These are phyloP conservation scores for Drosophila melanosoma DNA, from an alignment of 2,888 invertebrate genomes.

Conservation along the genomic window DNA sequence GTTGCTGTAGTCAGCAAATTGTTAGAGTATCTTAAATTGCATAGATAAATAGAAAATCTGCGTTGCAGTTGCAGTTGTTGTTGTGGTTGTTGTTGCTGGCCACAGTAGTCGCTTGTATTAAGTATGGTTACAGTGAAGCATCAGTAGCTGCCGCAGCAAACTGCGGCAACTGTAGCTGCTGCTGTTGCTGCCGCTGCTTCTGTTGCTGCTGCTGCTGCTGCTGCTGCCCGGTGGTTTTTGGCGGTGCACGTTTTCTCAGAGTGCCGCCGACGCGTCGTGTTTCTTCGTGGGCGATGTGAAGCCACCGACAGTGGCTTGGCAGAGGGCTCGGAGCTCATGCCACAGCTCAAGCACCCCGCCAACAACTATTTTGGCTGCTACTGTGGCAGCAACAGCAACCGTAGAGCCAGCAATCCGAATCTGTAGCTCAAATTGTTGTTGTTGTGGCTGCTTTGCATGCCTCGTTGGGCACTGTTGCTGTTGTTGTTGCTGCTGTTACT, in stretches of 20 bases:
- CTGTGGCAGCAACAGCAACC: conserved; percentile 58
- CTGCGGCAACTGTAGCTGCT: conserved; percentile 15
- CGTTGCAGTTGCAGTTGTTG: conserved; percentile 26
- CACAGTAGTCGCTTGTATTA: conserved; percentile 29
- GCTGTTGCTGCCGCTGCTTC: neutral
- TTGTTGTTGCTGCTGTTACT: conserved; percentile 71
- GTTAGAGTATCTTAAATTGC: conserved; percentile 26
- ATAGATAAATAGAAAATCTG: conserved; percentile 42
- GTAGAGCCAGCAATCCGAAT: conserved; percentile 5
- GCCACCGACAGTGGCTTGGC: conserved; percentile 33
- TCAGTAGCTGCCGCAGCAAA: conserved; percentile 16
- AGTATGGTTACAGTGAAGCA: conserved; percentile 20
- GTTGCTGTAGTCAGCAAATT: conserved; percentile 12
- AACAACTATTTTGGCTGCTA: conserved; percentile 76
- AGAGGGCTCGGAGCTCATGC: neutral
- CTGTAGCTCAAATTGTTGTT: conserved; percentile 20
- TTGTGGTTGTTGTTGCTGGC: conserved; percentile 37
- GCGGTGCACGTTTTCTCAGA: conserved; percentile 70
- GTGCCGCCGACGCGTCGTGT: conserved; percentile 74
- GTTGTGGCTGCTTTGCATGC: conserved; percentile 73
- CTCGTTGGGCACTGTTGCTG: conserved; percentile 69
- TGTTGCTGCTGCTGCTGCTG: neutral
- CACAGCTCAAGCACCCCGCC: conserved; percentile 17
- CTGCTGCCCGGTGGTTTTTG: conserved; percentile 47
- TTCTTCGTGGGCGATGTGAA: conserved; percentile 77